Conservation (phyloP, 2,888 invertebrate genomes). For the Anticlea derivata region DNA sequence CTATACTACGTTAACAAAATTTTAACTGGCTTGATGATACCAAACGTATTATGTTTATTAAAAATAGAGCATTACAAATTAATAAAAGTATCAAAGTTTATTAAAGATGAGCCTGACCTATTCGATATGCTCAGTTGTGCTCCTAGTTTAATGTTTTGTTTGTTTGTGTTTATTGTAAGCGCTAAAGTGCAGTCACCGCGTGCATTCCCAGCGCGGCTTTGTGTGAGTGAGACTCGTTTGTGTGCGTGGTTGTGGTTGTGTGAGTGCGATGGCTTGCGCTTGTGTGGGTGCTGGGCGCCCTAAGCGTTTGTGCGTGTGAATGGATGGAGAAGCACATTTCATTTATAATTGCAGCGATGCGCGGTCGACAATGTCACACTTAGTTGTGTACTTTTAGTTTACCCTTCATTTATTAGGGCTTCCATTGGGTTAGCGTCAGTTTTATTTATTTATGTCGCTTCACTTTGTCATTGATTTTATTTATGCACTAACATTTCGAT, state of each 20-base stretch:
- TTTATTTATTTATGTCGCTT: conserved; percentile 34
- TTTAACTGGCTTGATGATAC: not conserved
- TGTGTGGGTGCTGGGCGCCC: conserved; percentile 70
- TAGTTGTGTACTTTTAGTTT: conserved; percentile 62
- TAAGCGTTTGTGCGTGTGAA: conserved; percentile 81
- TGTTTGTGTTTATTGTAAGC: conserved; percentile 82
- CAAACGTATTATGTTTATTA: too few relatives aligned
- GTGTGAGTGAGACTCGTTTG: conserved; percentile 60
- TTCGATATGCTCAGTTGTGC: conserved; percentile 63
- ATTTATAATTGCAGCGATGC: conserved; percentile 83
- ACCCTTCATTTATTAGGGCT: conserved; percentile 60
- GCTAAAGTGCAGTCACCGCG: conserved; percentile 83
- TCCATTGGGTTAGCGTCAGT: conserved; percentile 46
- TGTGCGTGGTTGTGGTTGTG: conserved; percentile 60
- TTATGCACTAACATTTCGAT: conserved; percentile 15
- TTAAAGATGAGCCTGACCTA: conserved; percentile 49
- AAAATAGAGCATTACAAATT: too few relatives aligned
- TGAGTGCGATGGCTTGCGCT: conserved; percentile 54
- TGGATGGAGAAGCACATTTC: conserved; percentile 83
- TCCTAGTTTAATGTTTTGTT: conserved; percentile 77
- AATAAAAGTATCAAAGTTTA: not conserved
- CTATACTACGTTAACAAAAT: not conserved
- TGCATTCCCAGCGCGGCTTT: conserved; percentile 71
- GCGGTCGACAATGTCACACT: conserved; percentile 77
- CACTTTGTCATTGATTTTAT: conserved; percentile 31